Evolutionary conservation across 2,888 invertebrate genomes (phyloP).

Genomic region (Mythimna vitellina): DNA sequence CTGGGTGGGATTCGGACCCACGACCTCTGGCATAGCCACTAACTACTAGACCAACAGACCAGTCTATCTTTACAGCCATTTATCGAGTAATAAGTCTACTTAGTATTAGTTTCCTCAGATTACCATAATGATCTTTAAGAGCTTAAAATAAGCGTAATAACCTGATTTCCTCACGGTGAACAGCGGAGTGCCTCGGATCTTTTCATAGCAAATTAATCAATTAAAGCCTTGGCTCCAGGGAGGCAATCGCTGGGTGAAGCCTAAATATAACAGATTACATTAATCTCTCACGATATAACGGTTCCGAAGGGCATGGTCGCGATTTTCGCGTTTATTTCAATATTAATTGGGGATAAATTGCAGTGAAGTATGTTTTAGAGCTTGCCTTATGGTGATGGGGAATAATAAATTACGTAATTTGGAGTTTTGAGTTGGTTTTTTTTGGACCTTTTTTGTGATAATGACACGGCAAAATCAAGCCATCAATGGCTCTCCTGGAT

Average conservation of each 20-base stretch:
- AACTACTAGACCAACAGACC: too few relatives aligned
- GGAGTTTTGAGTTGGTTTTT: not conserved
- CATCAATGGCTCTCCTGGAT: too few relatives aligned
- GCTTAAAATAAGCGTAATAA: conserved; percentile 27
- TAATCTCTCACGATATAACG: conserved; percentile 66
- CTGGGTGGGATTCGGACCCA: too few relatives aligned
- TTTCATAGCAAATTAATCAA: conserved; percentile 70
- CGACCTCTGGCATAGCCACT: too few relatives aligned
- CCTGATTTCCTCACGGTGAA: conserved; percentile 37
- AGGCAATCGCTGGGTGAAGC: conserved; percentile 66
- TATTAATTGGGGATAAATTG: conserved; percentile 47
- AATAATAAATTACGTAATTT: conserved; percentile 24
- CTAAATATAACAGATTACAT: conserved; percentile 74
- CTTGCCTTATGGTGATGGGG: not conserved
- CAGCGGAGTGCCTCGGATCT: conserved; percentile 58
- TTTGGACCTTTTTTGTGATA: too few relatives aligned
- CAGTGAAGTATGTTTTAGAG: conserved; percentile 15
- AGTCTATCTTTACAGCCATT: not conserved
- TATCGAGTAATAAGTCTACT: not conserved
- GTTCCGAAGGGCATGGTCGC: conserved; percentile 47
- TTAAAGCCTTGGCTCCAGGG: conserved; percentile 62
- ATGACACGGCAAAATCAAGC: too few relatives aligned
- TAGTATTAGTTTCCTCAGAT: conserved; percentile 9
- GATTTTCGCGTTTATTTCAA: conserved; percentile 45
- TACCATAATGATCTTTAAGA: conserved; percentile 13